phyloP scores from a whole-genome alignment of 2,797 vertebrate species.

The Phataginus tetradactyla region DNA sequence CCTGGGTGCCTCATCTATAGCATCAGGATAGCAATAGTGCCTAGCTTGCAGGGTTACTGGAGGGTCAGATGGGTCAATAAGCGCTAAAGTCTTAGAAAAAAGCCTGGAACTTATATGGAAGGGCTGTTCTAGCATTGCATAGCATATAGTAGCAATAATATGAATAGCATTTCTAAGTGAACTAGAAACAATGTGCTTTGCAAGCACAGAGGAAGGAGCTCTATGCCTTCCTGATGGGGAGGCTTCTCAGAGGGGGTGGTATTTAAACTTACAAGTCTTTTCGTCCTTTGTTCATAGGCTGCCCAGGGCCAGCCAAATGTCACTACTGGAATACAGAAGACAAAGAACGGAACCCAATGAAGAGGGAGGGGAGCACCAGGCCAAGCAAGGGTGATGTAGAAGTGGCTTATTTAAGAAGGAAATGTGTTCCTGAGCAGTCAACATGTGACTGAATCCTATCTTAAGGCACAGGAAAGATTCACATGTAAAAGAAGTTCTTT shows the following conservation, averaged over 20 bases:
- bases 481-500: not conserved
- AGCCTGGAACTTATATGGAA: not conserved
- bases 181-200: not conserved
- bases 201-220: not conserved
- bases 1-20: not conserved
- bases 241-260: not conserved
- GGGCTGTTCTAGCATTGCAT: not conserved
- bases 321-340: not conserved
- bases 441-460: not conserved
- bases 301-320: conserved; percentile 1
- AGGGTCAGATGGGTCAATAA: not conserved
- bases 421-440: not conserved
- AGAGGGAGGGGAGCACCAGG: not conserved
- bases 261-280: not conserved
- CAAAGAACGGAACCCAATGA: not conserved
- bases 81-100: not conserved
- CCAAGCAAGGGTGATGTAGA: not conserved
- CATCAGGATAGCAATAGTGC: not conserved
- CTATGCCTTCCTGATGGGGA: not conserved
- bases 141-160: not conserved
- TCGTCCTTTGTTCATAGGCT: not conserved
- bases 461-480: not conserved
- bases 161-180: not conserved
- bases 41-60: not conserved
- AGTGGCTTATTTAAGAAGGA: not conserved